Base-by-base conservation (phyloP, 2,888 invertebrate species). In the Andrena camellia region DNA sequence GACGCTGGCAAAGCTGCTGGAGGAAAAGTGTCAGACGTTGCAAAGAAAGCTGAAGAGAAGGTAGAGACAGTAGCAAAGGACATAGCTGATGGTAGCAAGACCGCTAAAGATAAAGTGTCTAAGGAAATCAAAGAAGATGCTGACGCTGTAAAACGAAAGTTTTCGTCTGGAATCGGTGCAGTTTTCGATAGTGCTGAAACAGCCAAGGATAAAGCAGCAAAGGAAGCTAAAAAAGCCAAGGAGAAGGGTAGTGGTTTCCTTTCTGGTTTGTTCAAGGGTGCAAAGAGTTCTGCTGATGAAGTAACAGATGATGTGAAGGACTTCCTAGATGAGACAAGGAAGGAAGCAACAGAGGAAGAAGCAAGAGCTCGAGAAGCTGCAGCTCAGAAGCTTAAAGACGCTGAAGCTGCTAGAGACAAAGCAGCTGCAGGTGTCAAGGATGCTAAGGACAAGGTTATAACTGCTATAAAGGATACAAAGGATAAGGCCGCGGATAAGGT, bases 1-100 rank as follows among this genome's bases (percentile, higher is more conserved):
- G 95, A 94, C 90, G 94, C 95, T 88, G 95, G 95, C 86, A 95
- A 95, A 52, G 92, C 95, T 0, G 94, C 95, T n/a, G 95, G 57
- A 8, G 85, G 88, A 2, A 88, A 85, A 78, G 57, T 80, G 1
- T 31, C 48, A 33, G 72, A 64, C 3, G 74, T 73, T 63, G 75
- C 74, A 7, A 81, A 86, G 31, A 78, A 68, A 48, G 48, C 68
- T 2, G 78, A 83, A 7, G 79, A 86, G 2, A 78, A 75, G 63
- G 64, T 7, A 68, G 86, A 8, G 81, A 81, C 2, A 26, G 86
- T n/a, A 0, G 64, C 59, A 0, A 13, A 33, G 2, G 76, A 87
- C 48, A 81, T 83, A 8, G 35, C 60, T 2, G 68, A 64, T 69
- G 74, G 79, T 2, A 72, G 79, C 0, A 86, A 90, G 0, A 88